phyloP scores from a whole-genome alignment of 2,797 vertebrate genomes.

The Phoeniculus purpureus region DNA sequence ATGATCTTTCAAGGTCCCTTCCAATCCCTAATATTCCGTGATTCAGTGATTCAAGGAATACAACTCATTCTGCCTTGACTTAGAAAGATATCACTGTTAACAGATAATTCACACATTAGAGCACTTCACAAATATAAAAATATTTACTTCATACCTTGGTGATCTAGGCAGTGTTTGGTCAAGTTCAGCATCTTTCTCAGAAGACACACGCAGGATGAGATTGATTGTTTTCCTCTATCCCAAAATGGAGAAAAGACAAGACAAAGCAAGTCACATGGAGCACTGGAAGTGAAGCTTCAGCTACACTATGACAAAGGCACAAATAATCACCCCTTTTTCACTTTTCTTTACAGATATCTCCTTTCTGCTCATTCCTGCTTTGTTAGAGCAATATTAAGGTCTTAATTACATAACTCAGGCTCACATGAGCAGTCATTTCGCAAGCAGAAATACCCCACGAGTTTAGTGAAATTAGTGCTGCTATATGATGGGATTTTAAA shows the following conservation, averaged over 20 bases:
- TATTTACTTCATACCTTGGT: slow-evolving; percentile 37
- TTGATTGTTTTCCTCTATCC: neutral
- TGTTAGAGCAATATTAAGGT: neutral
- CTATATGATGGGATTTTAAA: neutral
- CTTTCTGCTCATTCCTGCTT: neutral
- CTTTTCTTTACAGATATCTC: neutral
- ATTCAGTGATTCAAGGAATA: neutral
- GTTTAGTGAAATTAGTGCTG: neutral
- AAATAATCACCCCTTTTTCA: neutral
- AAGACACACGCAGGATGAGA: neutral
- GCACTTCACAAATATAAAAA: slow-evolving; percentile 53
- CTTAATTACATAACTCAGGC: neutral
- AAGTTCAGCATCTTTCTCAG: neutral
- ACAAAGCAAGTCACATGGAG: neutral
- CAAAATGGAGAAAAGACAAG: neutral
- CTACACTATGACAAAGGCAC: neutral
- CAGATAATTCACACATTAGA: neutral
- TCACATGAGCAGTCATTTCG: neutral
- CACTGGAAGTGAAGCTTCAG: neutral
- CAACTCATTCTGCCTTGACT: neutral
- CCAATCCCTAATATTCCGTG: too few relatives aligned
- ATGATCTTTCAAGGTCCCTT: neutral
- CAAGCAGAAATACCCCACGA: neutral
- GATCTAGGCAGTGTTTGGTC: neutral
- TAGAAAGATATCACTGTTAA: neutral